Base-by-base conservation (phyloP, 2,797 vertebrate species). In the Gadopsis marmoratus region DNA sequence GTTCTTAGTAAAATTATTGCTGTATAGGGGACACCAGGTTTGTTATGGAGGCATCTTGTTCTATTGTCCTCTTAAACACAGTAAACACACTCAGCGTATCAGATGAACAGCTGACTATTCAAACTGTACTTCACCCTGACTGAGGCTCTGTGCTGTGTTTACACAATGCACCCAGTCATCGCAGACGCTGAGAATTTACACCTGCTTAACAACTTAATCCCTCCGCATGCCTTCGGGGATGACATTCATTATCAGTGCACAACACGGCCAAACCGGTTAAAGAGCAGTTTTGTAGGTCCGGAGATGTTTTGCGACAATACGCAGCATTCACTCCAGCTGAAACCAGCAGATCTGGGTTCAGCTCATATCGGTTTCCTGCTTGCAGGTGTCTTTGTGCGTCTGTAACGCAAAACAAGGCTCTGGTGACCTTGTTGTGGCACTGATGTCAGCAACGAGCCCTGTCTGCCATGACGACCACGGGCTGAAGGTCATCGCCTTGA, bases 261-360 rank as follows among this genome's bases (percentile, higher is more conserved):
- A 59, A 50, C 79, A 39, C 53, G 11, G 87, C 16, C 29, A 2
- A 89, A 95, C 95, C 85, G 84, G 95, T 96, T 79, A 5, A 78
- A 63, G 90, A 54, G 89, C 90, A 91, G 81, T 91, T 80, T 86
- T 86, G 43, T 63, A 56, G 67, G 13, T 87, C 80, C 50, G 58
- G 50, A 69, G 84, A 74, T 70, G 53, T 78, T 71, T 76, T 19
- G 0, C 17, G 5, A 90, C 91, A 92, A 88, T 73, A 47, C 61
- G 13, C 35, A 23, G 29, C 64, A 67, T 79, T 86, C 67, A 86
- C 21, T 37, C 4, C 59, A 26, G 68, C 82, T 78, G 84, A 91
- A 91, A 91, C 88, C 77, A 9, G 81, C 45, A 33, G 26, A 21
- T 63, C 75, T 0, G 59, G 56, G 79, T 84, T 85, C 53, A 73